Evolutionary conservation across 2,888 invertebrate species (phyloP).

Genomic region (Callyntrura sp.): DNA sequence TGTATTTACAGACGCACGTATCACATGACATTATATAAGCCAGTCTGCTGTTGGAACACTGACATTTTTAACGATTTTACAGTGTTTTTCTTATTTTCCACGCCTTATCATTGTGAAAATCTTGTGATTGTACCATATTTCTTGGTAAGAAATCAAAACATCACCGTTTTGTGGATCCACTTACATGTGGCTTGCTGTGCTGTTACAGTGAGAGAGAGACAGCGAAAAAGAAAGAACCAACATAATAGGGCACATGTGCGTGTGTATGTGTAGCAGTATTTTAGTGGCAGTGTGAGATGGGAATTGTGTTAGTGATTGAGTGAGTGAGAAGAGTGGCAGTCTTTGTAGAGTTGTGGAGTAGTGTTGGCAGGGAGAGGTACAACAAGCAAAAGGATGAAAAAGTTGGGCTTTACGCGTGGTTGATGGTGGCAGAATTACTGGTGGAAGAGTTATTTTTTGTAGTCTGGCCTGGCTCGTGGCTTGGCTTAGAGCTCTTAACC

Average conservation of each 20-base stretch:
- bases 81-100: not conserved
- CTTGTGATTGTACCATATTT: not conserved
- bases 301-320: not conserved
- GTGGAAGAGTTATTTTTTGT: not conserved
- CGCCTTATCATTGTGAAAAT: not conserved
- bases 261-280: not conserved
- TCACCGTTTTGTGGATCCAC: not conserved
- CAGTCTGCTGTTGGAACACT: too few species aligned
- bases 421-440: not conserved
- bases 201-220: not conserved
- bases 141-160: not conserved
- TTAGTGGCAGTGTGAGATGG: not conserved
- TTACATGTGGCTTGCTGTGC: not conserved
- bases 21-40: too few species aligned
- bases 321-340: not conserved
- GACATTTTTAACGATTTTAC: not conserved
- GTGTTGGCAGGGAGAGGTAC: not conserved
- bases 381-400: not conserved
- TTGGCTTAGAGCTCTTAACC: not conserved
- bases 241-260: not conserved
- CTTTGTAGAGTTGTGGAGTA: slow-evolving; percentile 12
- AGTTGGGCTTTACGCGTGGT: slow-evolving; percentile 7
- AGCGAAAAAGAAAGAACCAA: not conserved
- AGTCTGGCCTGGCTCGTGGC: not conserved
- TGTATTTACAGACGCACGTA: too few species aligned